Conservation (phyloP, 2,888 invertebrate genomes). For the Synergus gifuensis region DNA sequence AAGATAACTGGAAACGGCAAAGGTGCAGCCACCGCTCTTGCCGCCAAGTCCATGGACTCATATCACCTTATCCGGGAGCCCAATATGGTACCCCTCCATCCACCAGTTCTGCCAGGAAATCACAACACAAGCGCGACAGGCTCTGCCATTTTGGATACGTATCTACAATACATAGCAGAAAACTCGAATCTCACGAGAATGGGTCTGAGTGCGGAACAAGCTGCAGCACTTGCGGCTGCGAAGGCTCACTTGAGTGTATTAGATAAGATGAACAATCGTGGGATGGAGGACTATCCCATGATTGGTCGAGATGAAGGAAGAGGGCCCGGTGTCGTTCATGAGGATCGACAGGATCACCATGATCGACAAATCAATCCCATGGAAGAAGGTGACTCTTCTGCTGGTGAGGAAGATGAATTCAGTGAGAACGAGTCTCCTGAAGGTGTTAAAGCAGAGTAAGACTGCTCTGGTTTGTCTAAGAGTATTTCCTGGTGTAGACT, state of each 20-base stretch:
- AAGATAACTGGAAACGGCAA: constrained; percentile 69
- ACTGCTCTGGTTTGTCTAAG: neutral
- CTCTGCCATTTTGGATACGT: constrained; percentile 91
- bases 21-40: constrained; percentile 81
- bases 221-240: constrained; percentile 82
- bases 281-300: constrained; percentile 71
- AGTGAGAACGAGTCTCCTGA: constrained; percentile 75
- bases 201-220: constrained; percentile 84
- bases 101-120: constrained; percentile 62
- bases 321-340: constrained; percentile 67
- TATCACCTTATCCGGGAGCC: constrained; percentile 84
- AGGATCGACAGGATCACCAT: constrained; percentile 66
- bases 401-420: constrained; percentile 73
- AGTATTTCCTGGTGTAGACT: neutral
- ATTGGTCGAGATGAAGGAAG: constrained; percentile 73
- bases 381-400: constrained; percentile 72
- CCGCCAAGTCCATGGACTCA: constrained; percentile 84
- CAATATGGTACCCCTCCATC: constrained; percentile 82
- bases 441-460: constrained; percentile 71
- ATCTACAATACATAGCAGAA: constrained; percentile 92
- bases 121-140: constrained; percentile 78
- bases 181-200: constrained; percentile 85
- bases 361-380: constrained; percentile 62
- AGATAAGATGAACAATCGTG: constrained; percentile 72
- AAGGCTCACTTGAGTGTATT: constrained; percentile 88